Base-by-base conservation (phyloP, 2,113 vertebrate genomes). In the Tringa solitaria region DNA sequence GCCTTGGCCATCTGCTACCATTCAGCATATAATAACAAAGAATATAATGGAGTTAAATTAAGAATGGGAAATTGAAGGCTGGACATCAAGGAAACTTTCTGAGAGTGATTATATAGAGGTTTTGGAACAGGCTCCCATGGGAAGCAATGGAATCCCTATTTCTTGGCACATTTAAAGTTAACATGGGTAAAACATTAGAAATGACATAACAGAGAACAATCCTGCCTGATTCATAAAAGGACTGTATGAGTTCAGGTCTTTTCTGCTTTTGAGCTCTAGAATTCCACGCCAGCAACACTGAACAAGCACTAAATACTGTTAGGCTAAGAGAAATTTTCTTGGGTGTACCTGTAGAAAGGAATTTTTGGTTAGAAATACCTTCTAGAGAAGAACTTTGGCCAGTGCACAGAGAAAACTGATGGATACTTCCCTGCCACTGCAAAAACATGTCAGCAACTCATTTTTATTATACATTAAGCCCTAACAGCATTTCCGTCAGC, bases 51-150 rank as follows among this genome's bases (percentile, higher is more conserved):
- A 87, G 51, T 89, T 90, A 95, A 89, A 94, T 53, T 87, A 94
- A 87, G 76, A 94, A 87, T 81, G 68, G 83, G 61, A 96, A 83
- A 92, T 9, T 48, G 73, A 72, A 96, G 43, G 61, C 10, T 84
- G 65, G 83, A 95, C 80, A 93, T 74, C 60, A 87, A 92, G 83
- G 73, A 78, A 90, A 89, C 87, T 61, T 85, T 90, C 72, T 92
- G 76, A 95, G 82, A 89, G 51, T 78, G 68, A 88, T 92, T 93
- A 70, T 50, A 86, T 4, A 78, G 45, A 96, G 23, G 61, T 75
- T 94, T 96, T 82, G 65, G 68, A 92, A 84, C 24, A 68, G 39
- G 12, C 14, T 95, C 27, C 32, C 90, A 60, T 24, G 90, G 61
- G 64, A 93, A 93, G 53, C 4, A 4, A 82, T 45, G 48, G 73